Evolutionary conservation across 2,113 vertebrate genomes (phyloP).

Genomic region (Lophura nycthemera): DNA sequence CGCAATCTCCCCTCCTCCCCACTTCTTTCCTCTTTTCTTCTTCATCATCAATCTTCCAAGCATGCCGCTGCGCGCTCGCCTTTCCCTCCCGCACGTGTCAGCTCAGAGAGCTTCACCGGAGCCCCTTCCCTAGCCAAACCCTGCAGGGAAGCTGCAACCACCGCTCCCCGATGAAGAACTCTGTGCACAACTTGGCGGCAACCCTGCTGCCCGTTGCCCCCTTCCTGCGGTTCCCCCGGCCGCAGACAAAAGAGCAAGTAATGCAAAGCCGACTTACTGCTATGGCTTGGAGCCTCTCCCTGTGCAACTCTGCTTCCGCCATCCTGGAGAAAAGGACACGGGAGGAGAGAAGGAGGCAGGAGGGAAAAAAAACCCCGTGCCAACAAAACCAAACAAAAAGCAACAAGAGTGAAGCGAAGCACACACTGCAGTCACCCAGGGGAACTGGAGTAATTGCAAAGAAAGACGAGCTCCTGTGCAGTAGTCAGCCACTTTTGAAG

Average conservation of each 20-base stretch:
- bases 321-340: slow-evolving; percentile 89
- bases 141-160: slow-evolving; percentile 38
- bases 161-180: slow-evolving; percentile 24
- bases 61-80: slow-evolving; percentile 5
- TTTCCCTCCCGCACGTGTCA: slow-evolving; percentile 52
- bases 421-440: slow-evolving; percentile 71
- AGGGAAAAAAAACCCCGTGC: not conserved
- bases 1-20: not conserved
- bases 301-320: slow-evolving; percentile 97
- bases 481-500: slow-evolving; percentile 75
- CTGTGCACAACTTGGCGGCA: slow-evolving; percentile 25
- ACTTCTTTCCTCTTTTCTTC: slow-evolving; percentile 24
- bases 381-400: not conserved
- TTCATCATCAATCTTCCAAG: slow-evolving; percentile 44
- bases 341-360: slow-evolving; percentile 50
- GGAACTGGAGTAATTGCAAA: slow-evolving; percentile 39
- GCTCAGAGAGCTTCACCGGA: not conserved
- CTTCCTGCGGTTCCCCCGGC: not conserved
- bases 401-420: not conserved
- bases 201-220: not conserved
- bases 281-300: slow-evolving; percentile 97
- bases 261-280: slow-evolving; percentile 90
- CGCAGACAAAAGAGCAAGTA: slow-evolving; percentile 68
- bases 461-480: slow-evolving; percentile 46
- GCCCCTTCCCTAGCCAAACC: slow-evolving; percentile 25